Evolutionary conservation across 2,888 invertebrate genomes (phyloP), one percentile per base, ranked within the genome.

Genomic region (Allolobophora icterica): DNA sequence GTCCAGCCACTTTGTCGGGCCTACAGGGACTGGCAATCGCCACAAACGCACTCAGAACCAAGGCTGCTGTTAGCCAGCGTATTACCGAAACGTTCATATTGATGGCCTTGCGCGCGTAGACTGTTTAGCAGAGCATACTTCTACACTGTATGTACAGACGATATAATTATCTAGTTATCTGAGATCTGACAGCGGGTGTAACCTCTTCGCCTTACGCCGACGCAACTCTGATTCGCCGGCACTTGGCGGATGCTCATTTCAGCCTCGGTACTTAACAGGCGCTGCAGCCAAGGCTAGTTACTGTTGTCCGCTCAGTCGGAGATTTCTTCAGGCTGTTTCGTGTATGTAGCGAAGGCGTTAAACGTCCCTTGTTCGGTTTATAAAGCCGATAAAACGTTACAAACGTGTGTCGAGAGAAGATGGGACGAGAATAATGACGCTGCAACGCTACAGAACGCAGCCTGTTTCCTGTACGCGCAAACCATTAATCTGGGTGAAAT

Each of bases 161-260:
- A 52, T 52, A n/a, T n/a, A 30, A n/a, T 71, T n/a, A 13, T 8
- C 71, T 30, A 3, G n/a, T 71, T 71, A 71, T 71, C 71, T 30
- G n/a, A 30, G 30, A 71, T 71, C 71, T n/a, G 11, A 30, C 30
- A n/a, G n/a, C n/a, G 71, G 71, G 30, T 13, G 71, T 71, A 71
- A 71, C 71, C 71, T 71, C 71, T 71, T 71, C 71, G 71, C n/a
- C n/a, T 52, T 52, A 52, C 30, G 71, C 71, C 71, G 71, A 71
- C 71, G 71, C 71, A 71, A 71, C 71, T 71, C 8, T 71, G 71
- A 71, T 71, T 71, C n/a, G n/a, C 13, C 30, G 30, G n/a, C 30
- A n/a, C 71, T 71, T 71, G 71, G 71, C 71, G 71, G 71, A 71
- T n/a, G 30, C 71, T 71, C 71, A n/a, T 71, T 71, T 71, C 30